Evolutionary conservation across 2,113 vertebrate genomes (phyloP).

Genomic region (Nothocercus nigrocapillus): DNA sequence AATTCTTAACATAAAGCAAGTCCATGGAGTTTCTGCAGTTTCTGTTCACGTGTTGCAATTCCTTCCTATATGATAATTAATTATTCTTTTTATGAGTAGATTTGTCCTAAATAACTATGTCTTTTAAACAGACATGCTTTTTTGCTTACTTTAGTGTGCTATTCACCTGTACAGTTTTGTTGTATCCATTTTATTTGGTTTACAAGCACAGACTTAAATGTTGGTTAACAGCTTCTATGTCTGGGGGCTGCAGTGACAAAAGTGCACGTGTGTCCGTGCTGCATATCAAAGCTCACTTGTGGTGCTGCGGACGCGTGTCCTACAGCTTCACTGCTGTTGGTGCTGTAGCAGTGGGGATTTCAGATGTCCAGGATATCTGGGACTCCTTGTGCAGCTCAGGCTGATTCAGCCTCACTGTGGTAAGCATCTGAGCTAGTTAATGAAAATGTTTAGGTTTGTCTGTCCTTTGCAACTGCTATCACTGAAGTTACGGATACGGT

Average conservation of each 20-base stretch:
- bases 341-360: background rate
- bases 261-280: background rate
- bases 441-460: background rate
- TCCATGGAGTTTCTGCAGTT: background rate
- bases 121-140: background rate
- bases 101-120: background rate
- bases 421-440: background rate
- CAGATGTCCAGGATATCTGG: background rate
- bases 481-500: background rate
- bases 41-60: background rate
- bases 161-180: background rate
- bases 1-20: background rate
- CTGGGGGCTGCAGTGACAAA: background rate
- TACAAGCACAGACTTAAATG: background rate
- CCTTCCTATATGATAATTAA: background rate
- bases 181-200: background rate
- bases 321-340: background rate
- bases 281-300: background rate
- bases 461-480: background rate
- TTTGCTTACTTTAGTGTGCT: background rate
- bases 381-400: background rate
- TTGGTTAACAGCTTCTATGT: background rate
- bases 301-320: background rate
- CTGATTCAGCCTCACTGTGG: background rate
- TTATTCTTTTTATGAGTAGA: constrained; percentile 8